Conservation (phyloP, 2,888 invertebrate species). For the Microctonus brassicae region DNA sequence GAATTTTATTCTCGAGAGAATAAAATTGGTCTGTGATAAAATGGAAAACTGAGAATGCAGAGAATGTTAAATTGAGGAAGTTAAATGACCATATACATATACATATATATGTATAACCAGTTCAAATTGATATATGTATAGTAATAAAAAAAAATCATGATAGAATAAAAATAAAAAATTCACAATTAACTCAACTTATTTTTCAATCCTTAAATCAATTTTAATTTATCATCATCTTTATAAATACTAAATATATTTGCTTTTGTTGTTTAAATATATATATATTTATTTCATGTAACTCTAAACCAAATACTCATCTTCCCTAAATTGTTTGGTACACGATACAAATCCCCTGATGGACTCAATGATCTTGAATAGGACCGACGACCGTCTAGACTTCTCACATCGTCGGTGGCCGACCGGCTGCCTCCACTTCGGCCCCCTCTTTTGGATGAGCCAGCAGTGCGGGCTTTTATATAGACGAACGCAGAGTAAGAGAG, state of each 20-base stretch:
- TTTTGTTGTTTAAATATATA: background rate
- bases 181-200: background rate
- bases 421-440: background rate
- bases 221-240: background rate
- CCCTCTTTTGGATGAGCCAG: conserved; percentile 21
- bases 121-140: background rate
- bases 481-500: conserved; percentile 31
- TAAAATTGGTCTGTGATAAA: conserved; percentile 42
- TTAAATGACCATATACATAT: too few relatives aligned
- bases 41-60: conserved; percentile 55
- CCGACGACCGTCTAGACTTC: conserved; percentile 33
- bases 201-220: background rate
- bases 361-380: conserved; percentile 52
- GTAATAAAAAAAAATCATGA: background rate
- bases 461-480: conserved; percentile 26
- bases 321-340: conserved; percentile 3
- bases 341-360: conserved; percentile 5
- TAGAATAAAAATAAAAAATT: background rate
- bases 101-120: background rate
- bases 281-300: background rate
- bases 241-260: background rate
- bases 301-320: conserved; percentile 8
- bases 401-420: conserved; percentile 6
- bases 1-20: background rate
- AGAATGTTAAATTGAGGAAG: conserved; percentile 59